These are phyloP conservation scores for Tinea trinotella DNA, from an alignment of 2,888 invertebrate genomes.

Conservation along the genomic window DNA sequence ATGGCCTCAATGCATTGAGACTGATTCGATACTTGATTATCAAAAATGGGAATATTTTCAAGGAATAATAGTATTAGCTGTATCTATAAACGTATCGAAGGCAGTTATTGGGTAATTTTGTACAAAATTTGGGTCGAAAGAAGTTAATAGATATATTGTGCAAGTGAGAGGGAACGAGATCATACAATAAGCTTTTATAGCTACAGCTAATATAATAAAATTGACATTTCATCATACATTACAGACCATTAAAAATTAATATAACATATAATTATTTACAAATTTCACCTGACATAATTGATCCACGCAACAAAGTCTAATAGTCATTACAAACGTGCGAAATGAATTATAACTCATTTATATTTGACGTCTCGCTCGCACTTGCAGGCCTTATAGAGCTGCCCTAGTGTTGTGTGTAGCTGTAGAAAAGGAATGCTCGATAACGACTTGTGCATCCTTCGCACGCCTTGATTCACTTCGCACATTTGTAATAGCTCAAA, in stretches of 20 bases:
- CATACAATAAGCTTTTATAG: not conserved
- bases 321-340: too few relatives aligned
- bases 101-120: not conserved
- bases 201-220: not conserved
- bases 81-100: conserved; percentile 31
- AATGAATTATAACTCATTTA: too few relatives aligned
- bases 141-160: not conserved
- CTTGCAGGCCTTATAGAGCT: too few relatives aligned
- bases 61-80: conserved; percentile 54
- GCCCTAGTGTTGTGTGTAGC: too few relatives aligned
- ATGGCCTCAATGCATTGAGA: conserved; percentile 60
- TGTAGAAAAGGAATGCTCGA: too few relatives aligned
- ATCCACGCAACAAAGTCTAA: too few relatives aligned
- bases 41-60: conserved; percentile 45
- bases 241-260: not conserved
- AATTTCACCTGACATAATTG: not conserved
- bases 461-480: too few relatives aligned
- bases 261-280: not conserved
- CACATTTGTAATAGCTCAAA: too few relatives aligned
- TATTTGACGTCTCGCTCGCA: too few relatives aligned
- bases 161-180: not conserved
- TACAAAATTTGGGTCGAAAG: not conserved
- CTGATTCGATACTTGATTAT: conserved; percentile 64
- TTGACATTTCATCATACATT: too few relatives aligned
- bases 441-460: too few relatives aligned